Base-by-base conservation (phyloP, 2,888 invertebrate genomes). In the Patella caerulea region DNA sequence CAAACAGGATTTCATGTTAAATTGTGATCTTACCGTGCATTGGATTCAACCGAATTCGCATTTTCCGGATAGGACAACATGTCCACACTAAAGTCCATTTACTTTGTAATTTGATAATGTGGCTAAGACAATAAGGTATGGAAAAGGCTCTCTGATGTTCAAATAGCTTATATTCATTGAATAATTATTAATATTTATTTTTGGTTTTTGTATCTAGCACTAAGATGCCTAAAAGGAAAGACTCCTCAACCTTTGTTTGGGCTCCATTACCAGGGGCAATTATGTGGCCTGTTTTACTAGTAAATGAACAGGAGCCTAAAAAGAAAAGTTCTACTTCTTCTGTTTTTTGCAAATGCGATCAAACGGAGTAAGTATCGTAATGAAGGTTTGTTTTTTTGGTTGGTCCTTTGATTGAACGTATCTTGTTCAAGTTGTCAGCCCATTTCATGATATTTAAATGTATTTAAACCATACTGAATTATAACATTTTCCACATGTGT, bases 391-490 rank as follows among this genome's bases (percentile, higher is more conserved):
- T 65, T 65, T 17, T 5, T 56, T 56, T 3, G 56, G 56, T 56
- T 56, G 56, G 56, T 56, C n/a, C 65, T 65, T 65, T 65, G 65
- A 65, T 65, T 65, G 65, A 65, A 65, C 17, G 65, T 19, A 65
- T 65, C 65, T 65, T 65, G 65, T 65, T 65, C 65, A 65, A 65
- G 65, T 65, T 65, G 12, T 65, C 65, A 65, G 65, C 19, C 65
- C 65, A 65, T 65, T 65, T 65, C 65, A 65, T 65, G 17, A 65
- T 65, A 65, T 65, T 65, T 15, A 65, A 65, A 65, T 9, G n/a
- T 17, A 65, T 65, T 65, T 65, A 65, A 65, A 65, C 65, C 65
- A 65, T 65, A 65, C 65, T 65, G 65, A 65, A 65, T 65, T 65
- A 65, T 65, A 65, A 15, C 65, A 65, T 65, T 65, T 65, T 65